A percentile compares a stretch with the other conserved stretches of the same genome.
Conservation (phyloP, 2,797 vertebrate genomes). For the Triplophysa bombifrons region DNA sequence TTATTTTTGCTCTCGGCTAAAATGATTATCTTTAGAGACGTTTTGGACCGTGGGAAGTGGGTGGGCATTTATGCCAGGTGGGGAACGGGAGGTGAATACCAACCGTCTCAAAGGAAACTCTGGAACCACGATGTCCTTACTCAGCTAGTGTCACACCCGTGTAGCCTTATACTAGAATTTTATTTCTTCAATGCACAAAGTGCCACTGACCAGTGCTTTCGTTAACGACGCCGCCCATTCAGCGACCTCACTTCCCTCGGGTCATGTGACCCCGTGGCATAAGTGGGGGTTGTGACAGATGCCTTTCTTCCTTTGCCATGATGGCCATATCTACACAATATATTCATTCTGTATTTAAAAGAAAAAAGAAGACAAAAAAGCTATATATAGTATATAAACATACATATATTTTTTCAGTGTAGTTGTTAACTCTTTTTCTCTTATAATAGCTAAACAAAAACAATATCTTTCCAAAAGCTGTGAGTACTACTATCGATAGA, state of each 20-base stretch:
- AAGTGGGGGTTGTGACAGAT: conserved; percentile 78
- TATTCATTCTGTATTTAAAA: conserved; percentile 84
- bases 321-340: conserved; percentile 81
- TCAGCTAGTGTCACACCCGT: conserved; percentile 77
- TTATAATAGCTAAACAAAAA: conserved; percentile 71
- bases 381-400: conserved; percentile 85
- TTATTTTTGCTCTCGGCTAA: conserved; percentile 47
- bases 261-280: conserved; percentile 64
- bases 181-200: conserved; percentile 82
- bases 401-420: conserved; percentile 87
- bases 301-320: conserved; percentile 82
- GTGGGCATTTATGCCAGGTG: neutral
- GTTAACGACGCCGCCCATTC: conserved; percentile 76
- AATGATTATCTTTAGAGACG: conserved; percentile 43
- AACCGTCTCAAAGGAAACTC: conserved; percentile 61
- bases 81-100: conserved; percentile 10
- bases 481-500: conserved; percentile 68
- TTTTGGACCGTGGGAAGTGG: conserved; percentile 38
- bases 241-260: conserved; percentile 70
- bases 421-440: conserved; percentile 80
- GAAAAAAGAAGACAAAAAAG: conserved; percentile 79
- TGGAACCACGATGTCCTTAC: conserved; percentile 68
- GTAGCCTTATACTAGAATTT: conserved; percentile 86
- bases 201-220: conserved; percentile 78
- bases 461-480: conserved; percentile 73